Percentiles rank a stretch among this genome's conserved stretches.
phyloP scores from a whole-genome alignment of 2,888 invertebrate species.

The Strigamia maritima region DNA sequence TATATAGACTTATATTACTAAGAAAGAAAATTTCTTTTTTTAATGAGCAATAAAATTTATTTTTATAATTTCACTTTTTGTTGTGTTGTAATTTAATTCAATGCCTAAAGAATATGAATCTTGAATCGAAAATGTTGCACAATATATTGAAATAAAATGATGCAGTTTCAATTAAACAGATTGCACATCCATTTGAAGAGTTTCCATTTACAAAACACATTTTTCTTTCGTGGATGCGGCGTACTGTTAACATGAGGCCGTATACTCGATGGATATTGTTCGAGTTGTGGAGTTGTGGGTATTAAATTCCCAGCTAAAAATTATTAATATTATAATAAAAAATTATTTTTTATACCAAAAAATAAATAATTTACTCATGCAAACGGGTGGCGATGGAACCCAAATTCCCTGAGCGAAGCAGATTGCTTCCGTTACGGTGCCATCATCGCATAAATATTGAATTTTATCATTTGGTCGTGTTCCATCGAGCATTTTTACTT shows the following conservation, averaged over 20 bases:
- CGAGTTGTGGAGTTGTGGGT: not conserved
- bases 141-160: not conserved
- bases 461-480: not conserved
- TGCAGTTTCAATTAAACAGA: not conserved
- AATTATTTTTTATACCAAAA: not conserved
- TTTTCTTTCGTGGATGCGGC: not conserved
- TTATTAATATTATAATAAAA: not conserved
- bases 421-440: not conserved
- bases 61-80: not conserved
- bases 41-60: not conserved
- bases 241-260: not conserved
- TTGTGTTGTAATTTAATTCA: not conserved
- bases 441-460: not conserved
- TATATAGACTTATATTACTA: not conserved
- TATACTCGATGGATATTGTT: not conserved
- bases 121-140: not conserved
- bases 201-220: slow-evolving; percentile 1
- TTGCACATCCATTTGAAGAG: not conserved
- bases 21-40: not conserved
- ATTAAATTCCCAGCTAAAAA: not conserved
- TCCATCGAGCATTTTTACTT: not conserved
- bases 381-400: not conserved
- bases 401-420: not conserved
- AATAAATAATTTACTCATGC: not conserved
- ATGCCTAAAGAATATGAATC: not conserved